phyloP scores from a whole-genome alignment of 2,888 invertebrate genomes.

The Sarcophaga variegata region DNA sequence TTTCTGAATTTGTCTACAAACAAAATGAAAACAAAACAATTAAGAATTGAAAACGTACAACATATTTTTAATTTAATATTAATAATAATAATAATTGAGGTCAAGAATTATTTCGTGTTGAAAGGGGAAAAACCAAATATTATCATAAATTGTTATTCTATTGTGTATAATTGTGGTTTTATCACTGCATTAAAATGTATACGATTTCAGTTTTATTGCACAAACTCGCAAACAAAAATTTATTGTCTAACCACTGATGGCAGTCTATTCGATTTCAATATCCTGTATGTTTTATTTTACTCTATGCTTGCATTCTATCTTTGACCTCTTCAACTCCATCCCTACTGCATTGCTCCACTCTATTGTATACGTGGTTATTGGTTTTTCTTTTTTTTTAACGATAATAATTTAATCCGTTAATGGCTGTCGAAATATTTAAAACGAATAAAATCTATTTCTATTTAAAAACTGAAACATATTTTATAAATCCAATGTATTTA shows the following conservation, averaged over 20 bases:
- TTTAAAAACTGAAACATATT: not conserved
- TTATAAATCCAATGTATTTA: too few relatives aligned
- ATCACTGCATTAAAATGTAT: slow-evolving; percentile 43
- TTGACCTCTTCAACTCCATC: too few relatives aligned
- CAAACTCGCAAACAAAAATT: too few relatives aligned
- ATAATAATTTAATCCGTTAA: not conserved
- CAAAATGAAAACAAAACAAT: too few relatives aligned
- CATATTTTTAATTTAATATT: slow-evolving; percentile 9
- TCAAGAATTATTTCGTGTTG: slow-evolving; percentile 21
- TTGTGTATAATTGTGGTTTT: slow-evolving; percentile 54
- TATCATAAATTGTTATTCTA: slow-evolving; percentile 41
- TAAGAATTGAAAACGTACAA: too few relatives aligned
- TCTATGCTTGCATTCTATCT: too few relatives aligned
- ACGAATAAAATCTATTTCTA: not conserved
- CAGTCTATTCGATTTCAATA: too few relatives aligned
- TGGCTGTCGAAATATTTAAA: not conserved
- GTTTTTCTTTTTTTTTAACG: not conserved
- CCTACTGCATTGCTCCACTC: not conserved
- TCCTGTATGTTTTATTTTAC: too few relatives aligned
- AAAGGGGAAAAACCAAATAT: not conserved
- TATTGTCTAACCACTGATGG: too few relatives aligned
- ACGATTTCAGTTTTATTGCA: not conserved
- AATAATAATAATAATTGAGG: too few relatives aligned
- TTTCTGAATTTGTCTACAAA: too few relatives aligned
- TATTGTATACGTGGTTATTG: not conserved